phyloP scores from a whole-genome alignment of 1,140 invertebrate species.

The Drosophila lacteicornis region DNA sequence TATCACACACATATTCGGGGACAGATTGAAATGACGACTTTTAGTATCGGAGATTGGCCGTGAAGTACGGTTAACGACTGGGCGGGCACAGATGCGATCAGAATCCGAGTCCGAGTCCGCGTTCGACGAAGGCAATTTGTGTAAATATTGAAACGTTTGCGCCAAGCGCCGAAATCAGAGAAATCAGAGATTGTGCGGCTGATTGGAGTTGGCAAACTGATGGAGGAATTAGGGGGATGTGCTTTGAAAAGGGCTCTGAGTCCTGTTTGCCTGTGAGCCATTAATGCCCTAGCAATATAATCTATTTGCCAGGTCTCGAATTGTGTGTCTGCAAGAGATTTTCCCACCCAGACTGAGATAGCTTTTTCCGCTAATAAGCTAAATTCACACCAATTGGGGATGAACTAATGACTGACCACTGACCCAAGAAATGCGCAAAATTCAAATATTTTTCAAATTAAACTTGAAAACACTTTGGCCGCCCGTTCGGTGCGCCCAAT shows the following conservation, averaged over 20 bases:
- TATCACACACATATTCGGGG: constrained; percentile 46
- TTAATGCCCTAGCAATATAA: constrained; percentile 37
- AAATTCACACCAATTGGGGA: constrained; percentile 54
- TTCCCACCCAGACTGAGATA: constrained; percentile 53
- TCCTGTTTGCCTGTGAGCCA: constrained; percentile 45
- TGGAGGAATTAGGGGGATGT: constrained; percentile 30
- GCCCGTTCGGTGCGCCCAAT: constrained; percentile 29
- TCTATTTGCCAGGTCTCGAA: constrained; percentile 52
- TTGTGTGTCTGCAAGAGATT: constrained; percentile 36
- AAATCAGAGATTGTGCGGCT: constrained; percentile 79
- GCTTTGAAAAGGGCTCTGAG: constrained; percentile 9
- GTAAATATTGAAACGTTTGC: constrained; percentile 80
- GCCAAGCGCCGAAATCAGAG: constrained; percentile 20
- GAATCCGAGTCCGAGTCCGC: constrained; percentile 6
- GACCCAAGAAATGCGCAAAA: constrained; percentile 82
- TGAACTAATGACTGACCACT: constrained; percentile 54
- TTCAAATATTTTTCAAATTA: constrained; percentile 83
- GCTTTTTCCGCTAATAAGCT: constrained; percentile 38
- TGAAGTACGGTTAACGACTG: constrained; percentile 66
- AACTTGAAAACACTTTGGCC: constrained; percentile 72
- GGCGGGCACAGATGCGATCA: constrained; percentile 61
- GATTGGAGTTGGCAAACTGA: constrained; percentile 61
- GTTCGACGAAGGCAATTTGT: constrained; percentile 64
- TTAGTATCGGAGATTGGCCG: constrained; percentile 57
- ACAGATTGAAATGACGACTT: constrained; percentile 62